A percentile compares a stretch with the other conserved stretches of the same genome.
Evolutionary conservation across 2,113 vertebrate species (phyloP).

Genomic region (Gorsachius goisagi): DNA sequence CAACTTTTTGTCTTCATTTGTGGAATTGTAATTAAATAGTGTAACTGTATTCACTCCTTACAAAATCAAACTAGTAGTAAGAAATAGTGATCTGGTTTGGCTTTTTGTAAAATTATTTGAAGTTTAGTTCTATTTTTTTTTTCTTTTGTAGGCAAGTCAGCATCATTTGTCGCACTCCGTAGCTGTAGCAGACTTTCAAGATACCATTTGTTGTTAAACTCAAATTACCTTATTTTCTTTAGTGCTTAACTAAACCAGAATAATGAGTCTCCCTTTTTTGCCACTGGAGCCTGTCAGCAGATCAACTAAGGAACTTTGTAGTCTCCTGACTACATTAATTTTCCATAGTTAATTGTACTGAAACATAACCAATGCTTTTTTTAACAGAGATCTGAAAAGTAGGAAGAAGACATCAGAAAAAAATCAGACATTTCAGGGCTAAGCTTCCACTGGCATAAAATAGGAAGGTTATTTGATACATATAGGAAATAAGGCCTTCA

Average conservation of each 20-base stretch:
- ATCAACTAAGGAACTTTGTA: background rate
- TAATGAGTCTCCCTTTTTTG: background rate
- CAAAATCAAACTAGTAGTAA: background rate
- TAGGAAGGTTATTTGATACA: background rate
- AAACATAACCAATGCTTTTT: background rate
- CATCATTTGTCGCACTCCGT: background rate
- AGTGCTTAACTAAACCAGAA: background rate
- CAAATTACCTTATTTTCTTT: background rate
- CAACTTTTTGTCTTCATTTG: background rate
- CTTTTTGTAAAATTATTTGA: background rate
- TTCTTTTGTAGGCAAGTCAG: background rate
- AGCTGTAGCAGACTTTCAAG: constrained; percentile 18
- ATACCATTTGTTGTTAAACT: background rate
- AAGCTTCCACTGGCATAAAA: background rate
- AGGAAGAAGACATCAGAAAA: background rate
- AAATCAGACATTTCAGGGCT: background rate
- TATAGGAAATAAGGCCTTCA: background rate
- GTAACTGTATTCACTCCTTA: background rate
- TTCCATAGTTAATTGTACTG: background rate
- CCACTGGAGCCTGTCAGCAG: background rate
- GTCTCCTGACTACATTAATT: background rate
- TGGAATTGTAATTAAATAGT: background rate
- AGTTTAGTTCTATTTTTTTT: background rate
- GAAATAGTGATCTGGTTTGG: background rate
- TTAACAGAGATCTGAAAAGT: background rate